Base-by-base conservation (phyloP, 2,888 invertebrate species). In the Pandemis corylana region DNA sequence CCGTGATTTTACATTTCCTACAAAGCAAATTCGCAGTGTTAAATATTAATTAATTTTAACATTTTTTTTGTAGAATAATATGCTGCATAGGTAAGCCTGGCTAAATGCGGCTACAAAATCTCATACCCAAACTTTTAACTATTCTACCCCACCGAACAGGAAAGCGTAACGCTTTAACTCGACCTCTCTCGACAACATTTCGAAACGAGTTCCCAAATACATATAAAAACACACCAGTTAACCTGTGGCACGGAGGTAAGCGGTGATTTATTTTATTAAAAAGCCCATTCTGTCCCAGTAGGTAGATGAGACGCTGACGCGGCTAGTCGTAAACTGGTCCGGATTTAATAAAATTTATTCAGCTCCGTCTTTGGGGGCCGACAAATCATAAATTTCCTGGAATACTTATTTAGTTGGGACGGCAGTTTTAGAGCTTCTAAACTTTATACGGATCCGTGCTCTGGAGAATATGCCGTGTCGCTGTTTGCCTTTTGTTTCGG, bases 331-430 rank as follows among this genome's bases (percentile, higher is more conserved):
- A 93, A 93, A 93, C 89, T 89, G 87, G 84, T 89, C 89, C 85
- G 89, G 91, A 91, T 92, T 93, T 92, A 92, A 92, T 93, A 92
- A 92, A 93, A 93, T 93, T 92, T 91, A 93, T 93, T 92, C 91
- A 90, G 87, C 88, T 84, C 84, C 85, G 80, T 87, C 91, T 92
- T 90, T 85, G 85, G 91, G 87, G 89, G 87, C 89, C 90, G 88
- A 92, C 91, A 92, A 93, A 92, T 92, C 93, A 93, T 93, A 92
- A 91, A 92, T 90, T 89, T 86, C 87, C 83, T 85, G 84, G 88
- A 90, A 92, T 90, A 91, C 91, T 92, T 92, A 92, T 92, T 92
- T 90, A 92, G 92, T 90, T 88, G 86, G 88, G 85, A 83, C 86
- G 87, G 86, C 88, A 90, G 89, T 91, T 92, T 89, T 88, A 90